Evolutionary conservation across 2,888 invertebrate species (phyloP).

Genomic region (Thumatha senex): DNA sequence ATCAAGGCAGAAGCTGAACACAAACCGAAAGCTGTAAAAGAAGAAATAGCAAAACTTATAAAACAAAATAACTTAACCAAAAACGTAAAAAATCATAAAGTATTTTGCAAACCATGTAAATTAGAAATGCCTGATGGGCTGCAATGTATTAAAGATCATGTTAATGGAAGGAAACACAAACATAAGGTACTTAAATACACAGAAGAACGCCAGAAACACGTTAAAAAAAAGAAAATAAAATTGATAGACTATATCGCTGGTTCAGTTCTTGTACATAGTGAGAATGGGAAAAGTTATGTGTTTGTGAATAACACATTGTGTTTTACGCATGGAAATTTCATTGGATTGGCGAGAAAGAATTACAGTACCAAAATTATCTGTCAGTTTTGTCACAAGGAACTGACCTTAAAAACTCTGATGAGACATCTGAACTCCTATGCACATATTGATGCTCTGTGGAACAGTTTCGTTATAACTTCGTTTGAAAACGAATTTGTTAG

Average conservation of each 20-base stretch:
- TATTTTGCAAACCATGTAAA: neutral
- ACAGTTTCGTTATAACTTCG: neutral
- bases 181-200: neutral
- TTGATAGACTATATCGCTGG: neutral
- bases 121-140: neutral
- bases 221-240: neutral
- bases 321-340: neutral
- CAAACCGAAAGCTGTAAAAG: neutral
- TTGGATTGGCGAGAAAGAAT: neutral
- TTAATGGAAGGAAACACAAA: conserved; percentile 1
- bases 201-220: neutral
- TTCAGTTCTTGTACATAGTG: neutral
- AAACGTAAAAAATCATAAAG: neutral
- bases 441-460: neutral
- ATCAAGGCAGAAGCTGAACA: too few species aligned
- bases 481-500: conserved; percentile 5
- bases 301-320: neutral
- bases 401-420: neutral
- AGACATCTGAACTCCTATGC: neutral
- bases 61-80: neutral
- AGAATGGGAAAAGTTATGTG: neutral
- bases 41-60: neutral
- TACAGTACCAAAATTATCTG: neutral
- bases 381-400: conserved; percentile 1
- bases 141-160: conserved; percentile 1